These are phyloP conservation scores for Rotaria sp. DNA, from an alignment of 2,888 invertebrate species.

Conservation along the genomic window DNA sequence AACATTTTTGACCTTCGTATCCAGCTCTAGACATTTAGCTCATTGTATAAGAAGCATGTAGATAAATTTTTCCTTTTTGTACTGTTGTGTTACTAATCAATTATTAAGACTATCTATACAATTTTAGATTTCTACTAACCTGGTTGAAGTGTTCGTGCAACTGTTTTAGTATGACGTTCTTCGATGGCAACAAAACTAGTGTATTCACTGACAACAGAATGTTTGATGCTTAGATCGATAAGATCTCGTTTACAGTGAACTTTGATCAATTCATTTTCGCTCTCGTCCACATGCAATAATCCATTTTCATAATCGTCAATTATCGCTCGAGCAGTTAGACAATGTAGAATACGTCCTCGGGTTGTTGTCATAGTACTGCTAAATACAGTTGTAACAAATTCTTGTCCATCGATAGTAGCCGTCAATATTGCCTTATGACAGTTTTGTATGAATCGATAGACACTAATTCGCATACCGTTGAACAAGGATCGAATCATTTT, in stretches of 20 bases:
- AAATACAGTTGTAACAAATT: slow-evolving; percentile 52
- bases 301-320: slow-evolving; percentile 55
- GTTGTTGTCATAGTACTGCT: slow-evolving; percentile 51
- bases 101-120: no score
- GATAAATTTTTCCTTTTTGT: no score
- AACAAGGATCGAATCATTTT: slow-evolving; percentile 51
- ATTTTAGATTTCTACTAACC: neutral
- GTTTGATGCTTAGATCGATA: slow-evolving; percentile 51
- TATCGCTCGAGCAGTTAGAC: slow-evolving; percentile 51
- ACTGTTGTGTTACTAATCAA: no score
- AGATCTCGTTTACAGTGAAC: slow-evolving; percentile 44
- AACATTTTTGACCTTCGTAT: no score
- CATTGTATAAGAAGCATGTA: no score
- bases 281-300: slow-evolving; percentile 47
- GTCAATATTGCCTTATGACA: slow-evolving; percentile 53
- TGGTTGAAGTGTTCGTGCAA: neutral
- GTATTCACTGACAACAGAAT: slow-evolving; percentile 52
- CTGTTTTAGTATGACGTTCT: slow-evolving; percentile 48
- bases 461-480: slow-evolving; percentile 51
- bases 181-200: slow-evolving; percentile 56
- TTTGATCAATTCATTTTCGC: slow-evolving; percentile 47
- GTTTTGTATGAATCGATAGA: slow-evolving; percentile 52
- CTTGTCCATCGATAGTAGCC: slow-evolving; percentile 50
- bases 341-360: slow-evolving; percentile 51
- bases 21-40: no score